Evolutionary conservation across 1,140 invertebrate genomes (phyloP).

Genomic region (Pachypsylla venusta): DNA sequence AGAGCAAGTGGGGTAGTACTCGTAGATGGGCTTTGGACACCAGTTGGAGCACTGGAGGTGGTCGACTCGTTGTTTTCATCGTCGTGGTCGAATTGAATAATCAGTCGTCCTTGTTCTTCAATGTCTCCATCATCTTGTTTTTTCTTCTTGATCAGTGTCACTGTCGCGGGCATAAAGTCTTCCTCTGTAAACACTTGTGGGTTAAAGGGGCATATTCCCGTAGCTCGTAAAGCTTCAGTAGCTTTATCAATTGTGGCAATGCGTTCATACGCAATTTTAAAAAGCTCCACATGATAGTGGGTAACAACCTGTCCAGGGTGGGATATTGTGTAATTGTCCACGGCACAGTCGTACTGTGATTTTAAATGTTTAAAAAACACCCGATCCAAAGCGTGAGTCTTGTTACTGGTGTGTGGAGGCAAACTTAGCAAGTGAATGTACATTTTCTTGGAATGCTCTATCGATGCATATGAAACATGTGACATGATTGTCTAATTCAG

Average conservation of each 20-base stretch:
- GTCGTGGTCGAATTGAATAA: too few relatives aligned
- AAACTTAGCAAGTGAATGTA: too few relatives aligned
- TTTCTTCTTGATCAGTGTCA: background rate
- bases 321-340: background rate
- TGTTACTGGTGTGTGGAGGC: too few relatives aligned
- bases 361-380: too few relatives aligned
- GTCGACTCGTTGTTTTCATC: too few relatives aligned
- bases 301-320: background rate
- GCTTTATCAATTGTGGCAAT: background rate
- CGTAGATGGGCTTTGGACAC: too few relatives aligned
- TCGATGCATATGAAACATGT: too few relatives aligned
- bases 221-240: background rate
- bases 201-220: background rate
- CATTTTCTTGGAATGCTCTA: too few relatives aligned
- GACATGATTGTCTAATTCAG: too few relatives aligned
- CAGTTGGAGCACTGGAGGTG: too few relatives aligned
- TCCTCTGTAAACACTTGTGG: background rate
- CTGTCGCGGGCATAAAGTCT: background rate
- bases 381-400: too few relatives aligned
- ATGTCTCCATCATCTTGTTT: conserved; percentile 18
- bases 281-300: background rate
- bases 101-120: conserved; percentile 25
- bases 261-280: background rate
- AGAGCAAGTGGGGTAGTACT: too few relatives aligned
- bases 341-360: background rate